These are phyloP conservation scores for Turnix velox DNA, from an alignment of 2,113 vertebrate genomes.

Conservation along the genomic window DNA sequence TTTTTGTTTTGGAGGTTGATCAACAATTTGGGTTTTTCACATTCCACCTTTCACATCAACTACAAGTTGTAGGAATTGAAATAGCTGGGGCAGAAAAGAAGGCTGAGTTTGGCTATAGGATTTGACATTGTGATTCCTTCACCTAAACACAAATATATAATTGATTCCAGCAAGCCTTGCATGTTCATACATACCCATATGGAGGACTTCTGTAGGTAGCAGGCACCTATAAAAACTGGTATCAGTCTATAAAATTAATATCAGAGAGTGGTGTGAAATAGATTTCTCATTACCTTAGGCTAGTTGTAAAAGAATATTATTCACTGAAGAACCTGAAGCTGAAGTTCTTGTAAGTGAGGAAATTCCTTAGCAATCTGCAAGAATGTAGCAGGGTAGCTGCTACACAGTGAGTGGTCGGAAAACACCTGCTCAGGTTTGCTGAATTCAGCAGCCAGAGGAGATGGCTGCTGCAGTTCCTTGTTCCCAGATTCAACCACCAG, in stretches of 20 bases:
- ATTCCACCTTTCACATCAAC: rapidly evolving
- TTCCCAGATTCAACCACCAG: not conserved
- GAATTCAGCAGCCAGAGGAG: rapidly evolving
- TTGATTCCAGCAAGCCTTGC: not conserved
- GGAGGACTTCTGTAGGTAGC: not conserved
- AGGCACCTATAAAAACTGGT: not conserved
- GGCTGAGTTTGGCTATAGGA: not conserved
- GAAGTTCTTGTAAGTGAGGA: not conserved
- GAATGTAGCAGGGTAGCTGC: not conserved
- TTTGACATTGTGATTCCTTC: not conserved
- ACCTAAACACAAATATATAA: not conserved
- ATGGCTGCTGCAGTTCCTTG: not conserved
- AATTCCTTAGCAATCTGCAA: not conserved
- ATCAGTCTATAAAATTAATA: not conserved
- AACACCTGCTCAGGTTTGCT: not conserved
- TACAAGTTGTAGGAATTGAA: not conserved
- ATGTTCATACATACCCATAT: not conserved
- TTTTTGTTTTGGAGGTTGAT: not conserved
- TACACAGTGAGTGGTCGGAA: not conserved
- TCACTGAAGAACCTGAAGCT: not conserved
- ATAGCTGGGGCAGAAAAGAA: not conserved
- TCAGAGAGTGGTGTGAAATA: not conserved
- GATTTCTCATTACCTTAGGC: not conserved
- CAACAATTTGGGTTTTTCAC: not conserved
- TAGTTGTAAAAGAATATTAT: not conserved